Conservation (phyloP, 2,888 invertebrate species). For the Druceiella hillmani region DNA sequence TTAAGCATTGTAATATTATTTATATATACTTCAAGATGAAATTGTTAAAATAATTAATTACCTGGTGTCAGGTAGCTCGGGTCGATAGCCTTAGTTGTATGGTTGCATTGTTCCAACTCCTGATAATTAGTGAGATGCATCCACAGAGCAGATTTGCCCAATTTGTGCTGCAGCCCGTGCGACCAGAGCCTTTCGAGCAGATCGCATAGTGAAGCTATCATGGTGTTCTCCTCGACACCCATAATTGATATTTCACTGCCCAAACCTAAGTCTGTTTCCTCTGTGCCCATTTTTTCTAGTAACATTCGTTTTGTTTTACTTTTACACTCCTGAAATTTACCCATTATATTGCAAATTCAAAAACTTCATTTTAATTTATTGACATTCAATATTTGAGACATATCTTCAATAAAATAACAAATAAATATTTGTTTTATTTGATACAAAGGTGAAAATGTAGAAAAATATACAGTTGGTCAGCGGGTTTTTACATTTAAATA, state of each 20-base stretch:
- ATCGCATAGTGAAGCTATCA: constrained; percentile 97
- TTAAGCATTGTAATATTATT: too few relatives aligned
- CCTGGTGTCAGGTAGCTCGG: constrained; percentile 52
- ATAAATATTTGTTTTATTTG: too few relatives aligned
- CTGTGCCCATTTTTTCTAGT: constrained; percentile 97
- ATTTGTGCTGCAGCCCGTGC: constrained; percentile 91
- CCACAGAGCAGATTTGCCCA: constrained; percentile 98
- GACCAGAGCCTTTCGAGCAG: constrained; percentile 96
- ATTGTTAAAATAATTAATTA: constrained; percentile 30
- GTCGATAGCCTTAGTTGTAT: constrained; percentile 47
- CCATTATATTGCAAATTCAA: too few relatives aligned
- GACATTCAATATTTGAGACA: too few relatives aligned
- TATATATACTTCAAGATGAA: too few relatives aligned
- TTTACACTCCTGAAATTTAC: constrained; percentile 77
- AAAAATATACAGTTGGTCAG: too few relatives aligned
- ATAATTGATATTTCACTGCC: constrained; percentile 67
- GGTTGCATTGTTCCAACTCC: constrained; percentile 68
- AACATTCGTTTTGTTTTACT: constrained; percentile 97
- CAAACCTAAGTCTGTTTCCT: constrained; percentile 91
- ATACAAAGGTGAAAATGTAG: too few relatives aligned
- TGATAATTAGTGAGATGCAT: constrained; percentile 88
- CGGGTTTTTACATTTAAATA: too few relatives aligned
- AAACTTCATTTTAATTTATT: too few relatives aligned
- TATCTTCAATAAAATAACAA: too few relatives aligned
- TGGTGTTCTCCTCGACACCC: constrained; percentile 92